phyloP scores from a whole-genome alignment of 2,888 invertebrate genomes.

The Mystacides longicornis region DNA sequence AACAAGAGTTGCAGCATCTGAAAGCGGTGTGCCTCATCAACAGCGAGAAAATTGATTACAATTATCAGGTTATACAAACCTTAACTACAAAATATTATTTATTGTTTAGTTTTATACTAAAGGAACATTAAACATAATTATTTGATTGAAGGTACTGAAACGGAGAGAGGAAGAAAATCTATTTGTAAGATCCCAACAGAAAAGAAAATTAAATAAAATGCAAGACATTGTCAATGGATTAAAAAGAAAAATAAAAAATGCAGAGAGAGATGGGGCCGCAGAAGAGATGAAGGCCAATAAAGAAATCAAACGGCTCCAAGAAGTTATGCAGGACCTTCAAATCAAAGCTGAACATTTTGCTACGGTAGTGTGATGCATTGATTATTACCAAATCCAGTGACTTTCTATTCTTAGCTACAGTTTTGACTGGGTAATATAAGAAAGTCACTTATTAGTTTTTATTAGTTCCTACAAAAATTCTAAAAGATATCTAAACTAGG shows the following conservation, averaged over 20 bases:
- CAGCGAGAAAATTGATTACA: slow-evolving; percentile 85
- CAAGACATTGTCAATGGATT: slow-evolving; percentile 63
- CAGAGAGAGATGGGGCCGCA: slow-evolving; percentile 55
- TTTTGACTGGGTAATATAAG: too few species aligned
- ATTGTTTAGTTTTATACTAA: background rate
- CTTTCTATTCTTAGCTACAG: too few species aligned
- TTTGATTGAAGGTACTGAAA: slow-evolving; percentile 53
- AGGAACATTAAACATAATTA: background rate
- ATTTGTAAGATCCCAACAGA: slow-evolving; percentile 71
- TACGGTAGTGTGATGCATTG: too few species aligned
- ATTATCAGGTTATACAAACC: slow-evolving; percentile 55
- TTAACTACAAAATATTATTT: background rate
- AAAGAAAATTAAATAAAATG: slow-evolving; percentile 66
- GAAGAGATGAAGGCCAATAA: slow-evolving; percentile 61
- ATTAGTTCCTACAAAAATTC: too few species aligned
- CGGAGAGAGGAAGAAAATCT: slow-evolving; percentile 83
- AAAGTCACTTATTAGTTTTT: too few species aligned
- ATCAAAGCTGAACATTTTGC: slow-evolving; percentile 63
- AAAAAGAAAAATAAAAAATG: slow-evolving; percentile 56
- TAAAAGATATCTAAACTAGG: too few species aligned
- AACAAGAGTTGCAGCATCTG: slow-evolving; percentile 69
- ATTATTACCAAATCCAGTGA: too few species aligned
- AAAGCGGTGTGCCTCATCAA: slow-evolving; percentile 78
- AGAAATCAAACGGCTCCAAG: slow-evolving; percentile 61
- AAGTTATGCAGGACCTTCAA: slow-evolving; percentile 60